Base-by-base conservation (phyloP, 2,888 invertebrate species). In the Candidula unifasciata region DNA sequence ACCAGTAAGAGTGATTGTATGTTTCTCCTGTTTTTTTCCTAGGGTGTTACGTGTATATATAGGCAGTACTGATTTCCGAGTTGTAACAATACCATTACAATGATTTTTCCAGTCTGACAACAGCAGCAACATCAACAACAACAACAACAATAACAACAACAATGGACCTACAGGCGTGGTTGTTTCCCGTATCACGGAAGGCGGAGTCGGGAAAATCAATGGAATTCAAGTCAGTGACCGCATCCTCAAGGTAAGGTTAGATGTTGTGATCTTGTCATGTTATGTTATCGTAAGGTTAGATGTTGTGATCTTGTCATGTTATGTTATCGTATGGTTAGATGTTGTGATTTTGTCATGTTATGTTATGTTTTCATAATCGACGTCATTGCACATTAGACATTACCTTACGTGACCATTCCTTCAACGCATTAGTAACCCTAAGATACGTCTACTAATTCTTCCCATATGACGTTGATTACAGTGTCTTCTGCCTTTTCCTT, bases 131-230 rank as follows among this genome's bases (percentile, higher is more conserved):
- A 60, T 24, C 60, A 16, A 24, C 60, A 60, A 13, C 60, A 3
- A 16, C 60, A 60, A 6, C 60, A 60, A 16, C 30, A 69, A 30
- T 30, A 57, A 57, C 30, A 89, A 89, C 87, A 88, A 86, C 73
- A 89, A 87, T 85, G 87, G 86, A 16, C 86, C 87, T 52, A 89
- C 88, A 52, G 90, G 90, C n/a, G 89, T 90, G 79, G 87, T 89
- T 66, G 89, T 90, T 74, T 90, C 90, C 64, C 88, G 89, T 86
- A 87, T 90, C 69, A 87, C 87, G 33, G 89, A 89, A 54, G 88
- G 88, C 24, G 89, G 89, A 3, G 86, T 89, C 27, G 90, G 89
- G 6, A 87, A 89, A 18, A 82, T 85, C 78, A 88, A 88, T 37
- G 90, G 90, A 5, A 85, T 90, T 30, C 80, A 83, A 64, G 83